phyloP scores from a whole-genome alignment of 2,888 invertebrate species.

The Drosophila dives region DNA sequence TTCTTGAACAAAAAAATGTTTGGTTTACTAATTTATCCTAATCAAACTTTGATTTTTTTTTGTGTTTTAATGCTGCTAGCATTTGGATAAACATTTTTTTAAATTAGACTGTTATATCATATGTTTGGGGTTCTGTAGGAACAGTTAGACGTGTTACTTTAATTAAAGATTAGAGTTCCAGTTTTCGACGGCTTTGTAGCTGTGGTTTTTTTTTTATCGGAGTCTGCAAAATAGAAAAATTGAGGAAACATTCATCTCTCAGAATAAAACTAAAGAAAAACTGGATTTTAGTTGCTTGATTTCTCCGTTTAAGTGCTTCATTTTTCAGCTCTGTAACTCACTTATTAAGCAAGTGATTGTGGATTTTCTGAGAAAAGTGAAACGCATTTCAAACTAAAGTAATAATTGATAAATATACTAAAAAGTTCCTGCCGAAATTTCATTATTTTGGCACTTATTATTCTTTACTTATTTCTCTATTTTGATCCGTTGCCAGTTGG shows the following conservation, averaged over 20 bases:
- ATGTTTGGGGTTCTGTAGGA: not conserved
- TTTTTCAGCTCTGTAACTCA: not conserved
- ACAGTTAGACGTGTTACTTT: not conserved
- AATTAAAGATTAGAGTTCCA: not conserved
- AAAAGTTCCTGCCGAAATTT: not conserved
- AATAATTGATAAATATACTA: not conserved
- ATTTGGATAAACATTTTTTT: not conserved
- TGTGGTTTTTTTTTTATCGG: not conserved
- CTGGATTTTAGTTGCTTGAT: not conserved
- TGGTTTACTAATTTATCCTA: too few relatives aligned
- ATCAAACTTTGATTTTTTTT: not conserved
- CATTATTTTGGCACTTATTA: not conserved
- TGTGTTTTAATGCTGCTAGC: too few relatives aligned
- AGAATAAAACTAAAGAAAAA: not conserved
- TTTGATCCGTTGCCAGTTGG: not conserved
- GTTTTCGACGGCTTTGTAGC: not conserved
- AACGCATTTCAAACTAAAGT: not conserved
- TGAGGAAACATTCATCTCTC: fast-evolving
- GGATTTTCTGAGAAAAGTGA: not conserved
- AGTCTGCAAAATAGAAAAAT: not conserved
- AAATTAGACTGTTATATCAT: not conserved
- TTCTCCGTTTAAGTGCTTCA: fast-evolving
- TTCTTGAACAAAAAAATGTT: not conserved
- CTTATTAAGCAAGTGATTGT: not conserved
- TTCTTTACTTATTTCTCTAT: not conserved